Base-by-base conservation (phyloP, 2,888 invertebrate species). In the Vanessa cardui region DNA sequence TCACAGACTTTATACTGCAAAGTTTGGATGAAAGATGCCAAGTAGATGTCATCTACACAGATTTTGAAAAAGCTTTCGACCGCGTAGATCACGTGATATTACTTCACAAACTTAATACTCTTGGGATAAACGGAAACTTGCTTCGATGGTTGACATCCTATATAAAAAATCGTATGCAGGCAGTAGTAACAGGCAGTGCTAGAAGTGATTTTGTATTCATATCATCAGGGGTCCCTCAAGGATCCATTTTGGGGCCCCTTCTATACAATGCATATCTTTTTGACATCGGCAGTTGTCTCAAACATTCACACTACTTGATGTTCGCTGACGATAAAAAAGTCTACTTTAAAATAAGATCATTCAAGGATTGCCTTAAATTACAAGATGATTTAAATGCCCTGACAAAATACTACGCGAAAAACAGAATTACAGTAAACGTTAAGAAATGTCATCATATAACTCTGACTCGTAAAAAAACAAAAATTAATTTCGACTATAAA, bases 181-280 rank as follows among this genome's bases (percentile, higher is more conserved):
- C 69, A 26, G 58, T 69, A 4, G 49, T 62, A 12, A 46, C 66
- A 12, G 64, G 63, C 8, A 47, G 60, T n/a, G 60, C 49, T 47
- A 47, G 31, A 49, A 60, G 58, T 5, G 61, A 72, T 46, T 72
- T 69, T 39, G 64, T 70, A 62, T 33, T 58, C 7, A 58, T 73
- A 2, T 66, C 71, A 0, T 71, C 71, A 31, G 74, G 76, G 1
- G 74, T 77, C 0, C 76, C 74, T 0, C 78, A 77, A 16, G 74
- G 75, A 1, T 76, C 76, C 1, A 72, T 73, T 47, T 59, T 76
- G 2, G 72, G 76, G 1, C 76, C 74, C 2, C 39, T 75, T 0
- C 64, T 76, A 4, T 73, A 75, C 44, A 73, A 72, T 31, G 66
- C 66, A 1, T 76, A 77, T 46, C 9, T 73, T 15, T 74, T 64